phyloP scores from a whole-genome alignment of 2,888 invertebrate genomes.

The Lasioglossum villosulum region DNA sequence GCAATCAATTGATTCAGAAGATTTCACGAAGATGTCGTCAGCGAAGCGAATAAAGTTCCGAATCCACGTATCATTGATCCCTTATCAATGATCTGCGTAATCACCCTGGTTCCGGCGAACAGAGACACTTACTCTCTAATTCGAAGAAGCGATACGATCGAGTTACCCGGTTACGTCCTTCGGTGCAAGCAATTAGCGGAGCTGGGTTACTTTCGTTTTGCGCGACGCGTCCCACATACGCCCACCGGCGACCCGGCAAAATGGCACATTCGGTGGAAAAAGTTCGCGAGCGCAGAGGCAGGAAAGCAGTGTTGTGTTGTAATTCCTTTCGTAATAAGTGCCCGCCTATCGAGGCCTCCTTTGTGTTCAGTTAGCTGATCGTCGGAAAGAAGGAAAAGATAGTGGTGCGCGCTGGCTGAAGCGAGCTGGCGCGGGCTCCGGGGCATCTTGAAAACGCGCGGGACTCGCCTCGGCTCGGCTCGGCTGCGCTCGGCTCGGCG shows the following conservation, averaged over 20 bases:
- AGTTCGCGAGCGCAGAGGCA: not conserved
- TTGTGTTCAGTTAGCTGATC: not conserved
- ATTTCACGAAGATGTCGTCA: not conserved
- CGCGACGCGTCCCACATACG: constrained; percentile 15
- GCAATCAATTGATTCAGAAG: too few species aligned
- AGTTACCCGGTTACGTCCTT: not conserved
- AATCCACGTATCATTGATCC: too few species aligned
- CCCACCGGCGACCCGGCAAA: not conserved
- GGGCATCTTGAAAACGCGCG: constrained; percentile 62
- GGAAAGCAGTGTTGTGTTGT: not conserved
- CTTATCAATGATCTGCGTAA: not conserved
- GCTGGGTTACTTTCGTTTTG: constrained; percentile 11
- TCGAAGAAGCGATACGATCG: not conserved
- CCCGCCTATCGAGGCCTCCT: constrained; percentile 9
- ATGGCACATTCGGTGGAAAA: not conserved
- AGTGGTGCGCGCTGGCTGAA: not conserved
- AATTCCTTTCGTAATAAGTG: constrained; percentile 5
- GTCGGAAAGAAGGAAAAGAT: constrained; percentile 13
- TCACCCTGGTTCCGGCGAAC: not conserved
- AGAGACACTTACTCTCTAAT: not conserved
- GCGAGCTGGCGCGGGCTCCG: not conserved
- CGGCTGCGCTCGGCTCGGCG: not conserved
- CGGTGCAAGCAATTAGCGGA: not conserved
- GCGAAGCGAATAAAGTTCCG: not conserved
- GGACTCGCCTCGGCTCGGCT: not conserved